phyloP scores from a whole-genome alignment of 1,140 invertebrate genomes.

The Zaprionus ghesquierei region DNA sequence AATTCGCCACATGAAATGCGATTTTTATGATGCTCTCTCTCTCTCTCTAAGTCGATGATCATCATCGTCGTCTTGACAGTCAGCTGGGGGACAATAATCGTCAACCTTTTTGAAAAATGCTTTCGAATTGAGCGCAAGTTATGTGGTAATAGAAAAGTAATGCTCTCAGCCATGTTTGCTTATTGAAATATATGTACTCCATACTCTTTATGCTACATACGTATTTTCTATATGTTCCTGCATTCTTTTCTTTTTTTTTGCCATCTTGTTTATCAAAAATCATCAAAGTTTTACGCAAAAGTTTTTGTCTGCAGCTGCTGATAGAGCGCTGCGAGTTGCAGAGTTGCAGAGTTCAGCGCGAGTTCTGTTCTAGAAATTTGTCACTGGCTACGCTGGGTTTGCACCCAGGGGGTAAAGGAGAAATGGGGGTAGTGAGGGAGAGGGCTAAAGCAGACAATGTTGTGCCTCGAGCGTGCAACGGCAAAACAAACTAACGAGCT shows the following conservation, averaged over 20 bases:
- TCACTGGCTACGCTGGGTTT: constrained; percentile 61
- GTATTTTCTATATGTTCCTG: neutral
- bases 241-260: neutral
- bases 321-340: constrained; percentile 30
- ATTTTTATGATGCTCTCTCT: constrained; percentile 76
- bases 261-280: constrained; percentile 65
- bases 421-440: neutral
- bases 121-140: constrained; percentile 63
- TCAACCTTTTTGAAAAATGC: constrained; percentile 50
- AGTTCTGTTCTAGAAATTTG: constrained; percentile 55
- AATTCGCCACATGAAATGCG: constrained; percentile 61
- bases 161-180: constrained; percentile 47
- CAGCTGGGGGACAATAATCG: neutral
- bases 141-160: constrained; percentile 75
- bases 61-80: constrained; percentile 17
- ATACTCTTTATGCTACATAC: neutral
- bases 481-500: constrained; percentile 79
- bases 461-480: constrained; percentile 50
- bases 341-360: neutral
- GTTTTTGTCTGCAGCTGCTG: constrained; percentile 52
- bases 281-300: constrained; percentile 73
- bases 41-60: neutral
- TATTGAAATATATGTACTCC: constrained; percentile 59
- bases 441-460: constrained; percentile 41
- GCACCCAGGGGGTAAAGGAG: neutral